Base-by-base conservation (phyloP, 2,888 invertebrate species). In the Electrophaes corylata region DNA sequence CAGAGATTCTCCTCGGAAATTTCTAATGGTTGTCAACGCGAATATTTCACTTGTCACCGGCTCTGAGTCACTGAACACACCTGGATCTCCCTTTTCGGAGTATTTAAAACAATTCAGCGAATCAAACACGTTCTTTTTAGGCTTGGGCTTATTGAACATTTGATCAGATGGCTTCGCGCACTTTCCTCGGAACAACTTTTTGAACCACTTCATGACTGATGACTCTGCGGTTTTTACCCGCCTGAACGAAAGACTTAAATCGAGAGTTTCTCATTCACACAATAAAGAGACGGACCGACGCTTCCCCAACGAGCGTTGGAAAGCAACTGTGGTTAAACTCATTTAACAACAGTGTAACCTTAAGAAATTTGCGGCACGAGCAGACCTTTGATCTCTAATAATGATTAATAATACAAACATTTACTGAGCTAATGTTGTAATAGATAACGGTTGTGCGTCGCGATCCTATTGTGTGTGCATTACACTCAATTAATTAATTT, bases 121-220 rank as follows among this genome's bases (percentile, higher is more conserved):
- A 59, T 81, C 73, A 33, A 81, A 69, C 20, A 75, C 76, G 14
- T 68, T 70, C 40, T 67, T 56, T 69, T 75, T 73, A 11, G 67
- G 44, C 11, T 74, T 71, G 37, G 50, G 46, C 46, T 78, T 76
- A 29, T 66, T 71, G 11, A 23, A 64, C 54, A 19, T 59, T 18
- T 56, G 60, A 48, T 86, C 83, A 73, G 60, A 74, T 66, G 26
- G 86, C 81, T 75, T 94, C 93, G 53, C 93, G 89, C 67, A 86
- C 81, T 78, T 93, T 93, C 76, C 92, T 87, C 60, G 89, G 88
- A 88, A 94, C 92, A 91, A 93, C 89, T 84, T 94, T 94, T 79
- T 94, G 93, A 93, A 94, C 94, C 93, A 94, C 78, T 86, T 93
- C 94, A 93, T 94, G 88, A 71, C 91, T 83, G 68, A 94, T 94